Percentiles rank a stretch among this genome's conserved stretches.
Evolutionary conservation across 1,140 invertebrate species (phyloP).

Genomic region (Samia ricini): DNA sequence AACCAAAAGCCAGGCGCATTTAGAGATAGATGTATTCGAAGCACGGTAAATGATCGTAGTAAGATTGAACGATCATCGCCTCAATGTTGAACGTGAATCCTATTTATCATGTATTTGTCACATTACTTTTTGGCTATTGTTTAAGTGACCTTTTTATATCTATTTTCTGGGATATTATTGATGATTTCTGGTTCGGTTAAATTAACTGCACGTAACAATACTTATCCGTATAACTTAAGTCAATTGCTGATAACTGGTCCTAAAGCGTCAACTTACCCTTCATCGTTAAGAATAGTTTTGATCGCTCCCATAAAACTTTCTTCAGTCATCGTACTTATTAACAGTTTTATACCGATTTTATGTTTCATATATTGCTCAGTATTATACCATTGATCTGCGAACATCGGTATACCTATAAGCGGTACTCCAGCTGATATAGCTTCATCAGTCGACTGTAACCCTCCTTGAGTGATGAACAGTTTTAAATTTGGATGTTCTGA

Average conservation of each 20-base stretch:
- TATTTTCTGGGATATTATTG: no score
- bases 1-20: background rate
- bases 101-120: no score
- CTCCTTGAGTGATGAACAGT: constrained; percentile 1
- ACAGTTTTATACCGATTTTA: background rate
- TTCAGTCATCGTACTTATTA: background rate
- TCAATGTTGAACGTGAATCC: no score
- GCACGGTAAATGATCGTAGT: no score
- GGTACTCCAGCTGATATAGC: background rate
- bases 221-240: no score
- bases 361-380: background rate
- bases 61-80: no score
- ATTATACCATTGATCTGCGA: background rate
- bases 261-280: no score
- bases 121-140: no score
- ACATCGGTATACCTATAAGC: background rate
- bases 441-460: background rate
- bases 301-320: background rate
- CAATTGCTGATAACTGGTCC: no score
- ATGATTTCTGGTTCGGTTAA: no score
- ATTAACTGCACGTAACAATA: no score
- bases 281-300: background rate
- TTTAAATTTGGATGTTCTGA: background rate
- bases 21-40: background rate
- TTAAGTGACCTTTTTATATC: no score